phyloP scores from a whole-genome alignment of 2,888 invertebrate species.

The Hyppa rectilinea region DNA sequence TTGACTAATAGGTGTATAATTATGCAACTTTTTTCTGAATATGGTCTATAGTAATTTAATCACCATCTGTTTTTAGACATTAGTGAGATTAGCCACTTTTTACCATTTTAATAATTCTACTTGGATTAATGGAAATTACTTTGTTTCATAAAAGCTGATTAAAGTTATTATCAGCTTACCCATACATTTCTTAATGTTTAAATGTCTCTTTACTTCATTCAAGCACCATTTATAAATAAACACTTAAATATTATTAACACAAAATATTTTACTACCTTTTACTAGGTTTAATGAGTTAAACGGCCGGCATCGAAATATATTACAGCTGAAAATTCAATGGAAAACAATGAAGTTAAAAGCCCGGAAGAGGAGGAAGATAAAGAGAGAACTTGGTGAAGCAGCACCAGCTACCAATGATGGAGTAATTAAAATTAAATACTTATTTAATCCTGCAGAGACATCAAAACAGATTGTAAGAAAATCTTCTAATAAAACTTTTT shows the following conservation, averaged over 20 bases:
- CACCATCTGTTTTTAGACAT: no score
- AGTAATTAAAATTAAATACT: not conserved
- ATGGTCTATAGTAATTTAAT: no score
- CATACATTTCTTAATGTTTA: not conserved
- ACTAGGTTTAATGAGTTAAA: constrained; percentile 22
- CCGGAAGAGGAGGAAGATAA: constrained; percentile 15
- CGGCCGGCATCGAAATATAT: constrained; percentile 4
- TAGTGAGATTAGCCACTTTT: not conserved
- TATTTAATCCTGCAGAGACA: not conserved
- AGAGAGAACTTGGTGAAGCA: constrained; percentile 7
- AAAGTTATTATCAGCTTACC: not conserved
- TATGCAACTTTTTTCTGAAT: not conserved
- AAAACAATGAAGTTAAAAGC: constrained; percentile 12
- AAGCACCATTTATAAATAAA: not conserved
- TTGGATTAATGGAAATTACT: not conserved
- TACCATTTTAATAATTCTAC: not conserved
- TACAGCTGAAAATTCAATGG: constrained; percentile 14
- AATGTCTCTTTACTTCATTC: not conserved
- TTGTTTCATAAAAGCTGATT: not conserved
- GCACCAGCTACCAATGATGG: not conserved
- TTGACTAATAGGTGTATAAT: not conserved
- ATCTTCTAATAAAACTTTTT: not conserved
- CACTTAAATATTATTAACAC: not conserved
- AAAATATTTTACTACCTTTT: not conserved
- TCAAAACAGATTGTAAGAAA: constrained; percentile 3